phyloP scores from a whole-genome alignment of 2,113 vertebrate genomes.

The Cacatua alba region DNA sequence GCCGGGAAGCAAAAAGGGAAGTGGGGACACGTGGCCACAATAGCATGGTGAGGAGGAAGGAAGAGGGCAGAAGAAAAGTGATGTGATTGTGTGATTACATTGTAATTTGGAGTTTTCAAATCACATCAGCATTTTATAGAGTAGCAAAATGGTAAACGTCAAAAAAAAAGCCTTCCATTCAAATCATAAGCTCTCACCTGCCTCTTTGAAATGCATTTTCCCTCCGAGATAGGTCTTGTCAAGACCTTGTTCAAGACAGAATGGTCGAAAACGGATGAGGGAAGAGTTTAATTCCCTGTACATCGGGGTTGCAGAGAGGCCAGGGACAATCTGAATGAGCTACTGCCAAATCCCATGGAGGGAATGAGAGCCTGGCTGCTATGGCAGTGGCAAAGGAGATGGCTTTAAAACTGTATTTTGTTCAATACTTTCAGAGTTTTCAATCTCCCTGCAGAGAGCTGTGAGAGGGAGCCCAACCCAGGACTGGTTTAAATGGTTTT shows the following conservation, averaged over 20 bases:
- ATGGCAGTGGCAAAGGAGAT: neutral
- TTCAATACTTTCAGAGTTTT: neutral
- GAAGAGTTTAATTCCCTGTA: neutral
- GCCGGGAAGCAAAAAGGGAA: neutral
- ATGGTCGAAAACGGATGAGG: fast-evolving
- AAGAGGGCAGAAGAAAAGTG: neutral
- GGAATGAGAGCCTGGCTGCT: neutral
- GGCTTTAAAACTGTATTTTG: neutral
- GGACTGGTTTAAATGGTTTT: neutral
- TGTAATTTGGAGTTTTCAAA: neutral
- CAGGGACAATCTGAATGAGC: neutral
- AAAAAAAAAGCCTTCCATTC: neutral
- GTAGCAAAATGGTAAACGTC: neutral
- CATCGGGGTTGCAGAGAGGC: neutral
- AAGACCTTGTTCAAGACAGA: neutral
- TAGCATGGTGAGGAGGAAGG: neutral
- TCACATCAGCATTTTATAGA: neutral
- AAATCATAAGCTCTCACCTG: neutral
- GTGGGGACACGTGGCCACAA: fast-evolving
- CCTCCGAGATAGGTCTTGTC: neutral
- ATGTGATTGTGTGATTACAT: neutral
- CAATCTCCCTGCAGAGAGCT: neutral
- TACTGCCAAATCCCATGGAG: neutral
- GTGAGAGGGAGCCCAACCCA: neutral
- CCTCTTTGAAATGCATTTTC: neutral